Conservation (phyloP, 92 coral and sea anemone genomes). For the Epizoanthus ramosus region DNA sequence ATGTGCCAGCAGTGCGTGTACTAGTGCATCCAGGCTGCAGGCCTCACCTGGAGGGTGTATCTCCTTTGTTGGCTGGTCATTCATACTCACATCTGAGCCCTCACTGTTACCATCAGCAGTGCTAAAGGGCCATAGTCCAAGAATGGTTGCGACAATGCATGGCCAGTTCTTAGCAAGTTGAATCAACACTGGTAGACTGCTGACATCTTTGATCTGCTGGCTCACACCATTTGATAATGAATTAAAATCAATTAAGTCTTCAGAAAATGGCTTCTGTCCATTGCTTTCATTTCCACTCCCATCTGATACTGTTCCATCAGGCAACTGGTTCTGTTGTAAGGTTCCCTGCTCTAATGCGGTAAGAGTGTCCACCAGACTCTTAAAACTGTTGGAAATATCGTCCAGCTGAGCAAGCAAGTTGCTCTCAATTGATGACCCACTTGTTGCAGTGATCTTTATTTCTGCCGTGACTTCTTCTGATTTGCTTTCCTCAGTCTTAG, state of each 20-base stretch:
- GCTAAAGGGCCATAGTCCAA: conserved; percentile 68
- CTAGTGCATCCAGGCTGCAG: conserved; percentile 72
- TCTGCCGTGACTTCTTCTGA: conserved; percentile 60
- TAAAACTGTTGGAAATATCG: conserved; percentile 82
- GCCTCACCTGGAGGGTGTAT: conserved; percentile 48
- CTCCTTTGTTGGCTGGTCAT: conserved; percentile 37
- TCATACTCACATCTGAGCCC: conserved; percentile 51
- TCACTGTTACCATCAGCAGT: conserved; percentile 31
- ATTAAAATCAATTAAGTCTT: conserved; percentile 26
- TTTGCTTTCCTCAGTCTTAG: conserved; percentile 36
- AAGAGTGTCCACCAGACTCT: conserved; percentile 79
- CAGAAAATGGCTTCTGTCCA: conserved; percentile 29
- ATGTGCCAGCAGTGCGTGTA: conserved; percentile 69
- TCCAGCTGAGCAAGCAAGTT: conserved; percentile 81
- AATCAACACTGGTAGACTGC: conserved; percentile 66
- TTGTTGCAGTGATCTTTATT: conserved; percentile 74
- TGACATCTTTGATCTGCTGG: neutral
- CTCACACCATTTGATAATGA: conserved; percentile 31
- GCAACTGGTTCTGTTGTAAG: conserved; percentile 15
- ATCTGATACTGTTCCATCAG: conserved; percentile 22
- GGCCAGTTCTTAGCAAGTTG: conserved; percentile 89
- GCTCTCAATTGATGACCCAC: conserved; percentile 71
- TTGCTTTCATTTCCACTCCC: conserved; percentile 5
- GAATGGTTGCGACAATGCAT: conserved; percentile 73
- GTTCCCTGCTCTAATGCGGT: conserved; percentile 67